Conservation (phyloP, 2,113 vertebrate species). For the Podilymbus podiceps region DNA sequence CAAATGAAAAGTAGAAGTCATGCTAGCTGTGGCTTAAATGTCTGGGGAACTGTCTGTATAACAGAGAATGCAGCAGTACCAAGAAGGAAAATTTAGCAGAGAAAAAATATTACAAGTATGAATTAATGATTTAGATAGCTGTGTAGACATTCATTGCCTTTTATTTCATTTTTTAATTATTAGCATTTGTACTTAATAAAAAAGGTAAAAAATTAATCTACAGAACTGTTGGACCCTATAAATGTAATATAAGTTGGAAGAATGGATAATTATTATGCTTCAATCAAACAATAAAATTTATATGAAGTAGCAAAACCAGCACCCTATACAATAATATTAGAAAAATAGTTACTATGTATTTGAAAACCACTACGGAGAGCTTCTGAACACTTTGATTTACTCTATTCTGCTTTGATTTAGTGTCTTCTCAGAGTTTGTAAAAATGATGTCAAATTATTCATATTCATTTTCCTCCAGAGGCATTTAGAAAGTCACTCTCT, state of each 20-base stretch:
- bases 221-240: not conserved
- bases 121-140: conserved; percentile 14
- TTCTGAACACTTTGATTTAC: not conserved
- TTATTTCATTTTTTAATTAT: conserved; percentile 35
- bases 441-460: not conserved
- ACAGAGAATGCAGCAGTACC: not conserved
- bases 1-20: not conserved
- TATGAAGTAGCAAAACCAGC: not conserved
- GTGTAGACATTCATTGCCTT: not conserved
- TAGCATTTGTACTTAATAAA: not conserved
- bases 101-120: not conserved
- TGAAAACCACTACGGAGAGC: not conserved
- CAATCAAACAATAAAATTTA: not conserved
- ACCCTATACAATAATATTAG: not conserved
- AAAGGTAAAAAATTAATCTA: not conserved
- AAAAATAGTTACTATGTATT: conserved; percentile 8
- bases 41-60: not conserved
- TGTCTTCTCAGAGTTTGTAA: not conserved
- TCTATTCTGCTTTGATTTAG: not conserved
- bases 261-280: not conserved
- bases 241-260: not conserved
- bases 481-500: not conserved
- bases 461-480: not conserved
- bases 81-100: not conserved
- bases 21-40: not conserved